These are phyloP conservation scores for Eremobia ochroleuca DNA, from an alignment of 2,888 invertebrate genomes.

Conservation along the genomic window DNA sequence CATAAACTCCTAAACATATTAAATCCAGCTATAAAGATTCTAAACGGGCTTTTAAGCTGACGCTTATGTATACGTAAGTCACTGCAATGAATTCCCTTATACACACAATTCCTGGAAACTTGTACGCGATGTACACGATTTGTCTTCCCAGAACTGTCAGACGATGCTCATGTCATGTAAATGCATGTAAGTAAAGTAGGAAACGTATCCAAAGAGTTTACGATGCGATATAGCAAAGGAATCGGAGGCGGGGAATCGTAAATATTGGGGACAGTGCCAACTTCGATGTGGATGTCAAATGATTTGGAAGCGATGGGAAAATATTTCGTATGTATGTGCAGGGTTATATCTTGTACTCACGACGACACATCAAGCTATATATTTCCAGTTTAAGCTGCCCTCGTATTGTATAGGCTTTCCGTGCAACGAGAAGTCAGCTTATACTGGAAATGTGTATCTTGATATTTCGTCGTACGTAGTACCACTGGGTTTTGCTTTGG, in stretches of 20 bases:
- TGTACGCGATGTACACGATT: conserved; percentile 73
- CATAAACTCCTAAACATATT: conserved; percentile 58
- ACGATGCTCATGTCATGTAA: conserved; percentile 74
- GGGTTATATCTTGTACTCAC: conserved; percentile 18
- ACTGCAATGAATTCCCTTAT: conserved; percentile 62
- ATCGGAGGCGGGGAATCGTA: conserved; percentile 31
- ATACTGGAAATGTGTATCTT: background rate
- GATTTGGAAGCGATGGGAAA: conserved; percentile 54
- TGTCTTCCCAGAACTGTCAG: conserved; percentile 78
- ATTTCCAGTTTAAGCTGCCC: background rate
- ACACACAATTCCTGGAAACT: conserved; percentile 68
- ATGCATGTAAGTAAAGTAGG: conserved; percentile 64
- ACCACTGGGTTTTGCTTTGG: background rate
- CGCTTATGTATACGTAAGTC: conserved; percentile 59
- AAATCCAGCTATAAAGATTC: conserved; percentile 59
- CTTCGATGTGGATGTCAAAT: conserved; percentile 47
- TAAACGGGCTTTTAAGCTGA: conserved; percentile 65
- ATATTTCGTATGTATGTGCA: conserved; percentile 28
- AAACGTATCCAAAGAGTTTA: conserved; percentile 45
- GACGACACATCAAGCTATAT: background rate
- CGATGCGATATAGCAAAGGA: conserved; percentile 47
- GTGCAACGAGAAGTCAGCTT: background rate
- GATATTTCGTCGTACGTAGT: background rate
- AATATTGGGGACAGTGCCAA: conserved; percentile 54
- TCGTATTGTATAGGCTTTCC: background rate